These are phyloP conservation scores for Pedionomus torquatus DNA, from an alignment of 2,113 vertebrate genomes.

Conservation along the genomic window DNA sequence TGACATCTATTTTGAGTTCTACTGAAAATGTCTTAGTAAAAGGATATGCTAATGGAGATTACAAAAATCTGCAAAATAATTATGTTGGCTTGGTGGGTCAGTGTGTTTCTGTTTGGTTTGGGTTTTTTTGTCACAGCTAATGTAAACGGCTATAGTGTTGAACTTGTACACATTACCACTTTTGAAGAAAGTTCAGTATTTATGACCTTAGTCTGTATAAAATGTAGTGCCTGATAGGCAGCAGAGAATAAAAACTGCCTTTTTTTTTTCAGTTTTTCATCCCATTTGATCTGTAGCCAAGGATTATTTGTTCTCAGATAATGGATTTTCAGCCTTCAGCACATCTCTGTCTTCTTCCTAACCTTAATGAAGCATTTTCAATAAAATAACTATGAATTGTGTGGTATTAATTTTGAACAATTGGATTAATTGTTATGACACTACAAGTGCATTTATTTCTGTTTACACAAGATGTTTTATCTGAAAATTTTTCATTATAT, in stretches of 20 bases:
- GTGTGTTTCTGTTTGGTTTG: no score
- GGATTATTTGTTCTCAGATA: background rate
- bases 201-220: background rate
- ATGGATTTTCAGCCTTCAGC: background rate
- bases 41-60: background rate
- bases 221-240: background rate
- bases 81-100: background rate
- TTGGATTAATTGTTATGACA: background rate
- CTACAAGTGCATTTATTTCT: background rate
- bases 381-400: background rate
- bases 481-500: background rate
- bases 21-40: background rate
- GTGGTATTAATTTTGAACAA: background rate
- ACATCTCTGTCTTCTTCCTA: background rate
- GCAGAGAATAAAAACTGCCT: background rate
- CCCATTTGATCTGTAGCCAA: background rate
- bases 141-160: background rate
- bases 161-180: background rate
- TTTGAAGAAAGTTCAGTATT: background rate
- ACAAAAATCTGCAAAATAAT: background rate
- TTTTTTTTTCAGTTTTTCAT: background rate
- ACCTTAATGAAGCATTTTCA: background rate
- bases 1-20: background rate
- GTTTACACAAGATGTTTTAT: background rate
- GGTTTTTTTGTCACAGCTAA: background rate